phyloP scores from a whole-genome alignment of 64 coral and sea anemone genomes.

The Dendrophyllia cribrosa region DNA sequence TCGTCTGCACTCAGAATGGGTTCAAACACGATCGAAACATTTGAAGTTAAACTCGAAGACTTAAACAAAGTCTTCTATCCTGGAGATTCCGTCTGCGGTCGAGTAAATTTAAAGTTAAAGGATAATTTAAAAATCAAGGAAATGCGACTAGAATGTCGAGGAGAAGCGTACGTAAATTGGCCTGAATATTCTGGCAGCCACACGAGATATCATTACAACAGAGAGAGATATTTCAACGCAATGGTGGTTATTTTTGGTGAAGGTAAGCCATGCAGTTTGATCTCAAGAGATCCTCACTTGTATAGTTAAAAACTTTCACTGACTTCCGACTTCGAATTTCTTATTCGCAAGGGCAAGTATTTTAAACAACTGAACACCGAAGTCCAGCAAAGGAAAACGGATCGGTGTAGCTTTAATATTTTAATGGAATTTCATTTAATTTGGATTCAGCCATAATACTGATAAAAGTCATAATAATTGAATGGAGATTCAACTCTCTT shows the following conservation, averaged over 20 bases:
- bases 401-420: too few species aligned
- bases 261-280: neutral
- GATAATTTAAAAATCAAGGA: constrained; percentile 70
- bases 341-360: too few species aligned
- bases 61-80: constrained; percentile 51
- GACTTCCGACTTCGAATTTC: too few species aligned
- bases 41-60: constrained; percentile 69
- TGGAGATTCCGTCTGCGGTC: constrained; percentile 58
- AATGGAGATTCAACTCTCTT: too few species aligned
- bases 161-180: constrained; percentile 74
- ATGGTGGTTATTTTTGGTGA: constrained; percentile 46
- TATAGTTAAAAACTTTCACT: neutral
- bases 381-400: too few species aligned
- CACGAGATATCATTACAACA: constrained; percentile 75
- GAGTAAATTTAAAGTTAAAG: constrained; percentile 51
- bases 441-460: too few species aligned
- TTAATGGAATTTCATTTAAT: too few species aligned
- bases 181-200: constrained; percentile 68
- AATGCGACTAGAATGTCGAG: constrained; percentile 68
- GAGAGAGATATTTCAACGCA: constrained; percentile 50
- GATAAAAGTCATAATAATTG: too few species aligned
- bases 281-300: neutral
- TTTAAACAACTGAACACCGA: too few species aligned
- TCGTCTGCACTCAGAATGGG: neutral
- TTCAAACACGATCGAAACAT: constrained; percentile 14